Evolutionary conservation across 2,797 vertebrate genomes (phyloP), one percentile per base, ranked within the genome.

Genomic region (Mormyrops boulengeri): DNA sequence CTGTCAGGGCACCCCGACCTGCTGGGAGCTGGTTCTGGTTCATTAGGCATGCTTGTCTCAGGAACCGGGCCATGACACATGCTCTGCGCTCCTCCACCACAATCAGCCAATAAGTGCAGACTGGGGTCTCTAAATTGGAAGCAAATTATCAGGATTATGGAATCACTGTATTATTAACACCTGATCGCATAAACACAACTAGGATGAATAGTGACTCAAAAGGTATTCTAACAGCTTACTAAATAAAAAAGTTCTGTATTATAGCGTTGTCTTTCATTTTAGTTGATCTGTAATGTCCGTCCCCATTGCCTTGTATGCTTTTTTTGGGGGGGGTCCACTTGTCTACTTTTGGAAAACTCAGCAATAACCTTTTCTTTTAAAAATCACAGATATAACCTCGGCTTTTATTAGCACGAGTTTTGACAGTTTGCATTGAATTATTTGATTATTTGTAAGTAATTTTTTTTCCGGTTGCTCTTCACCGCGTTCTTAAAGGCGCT

Each of bases 41-140:
- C 94, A 95, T 96, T 95, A 95, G 90, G 90, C 92, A 38, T 92
- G 89, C 90, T 93, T 92, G 92, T 92, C 91, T 90, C n/a, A 60
- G 50, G 41, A 60, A 34, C 22, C 2, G 12, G 3, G 47, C 22
- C 66, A 30, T 9, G 9, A 9, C 47, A 60, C 85, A 60, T 60
- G 26, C 85, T 57, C 89, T 86, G 17, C 50, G 66, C 53, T 50
- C 12, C 52, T 9, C 14, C 3, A 0, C 22, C 44, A 12, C 52
- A 17, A 52, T 57, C 26, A 57, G 53, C 22, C 53, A 57, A n/a
- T 22, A 41, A 17, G 52, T 52, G 22, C 49, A 85, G 53, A 30
- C 85, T 87, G 85, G 38, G 22, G 50, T 34, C 53, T 41, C 8
- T 34, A 41, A 57, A 3, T 87, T 57, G 73, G 73, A 80, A 41